Conservation (phyloP, 2,888 invertebrate species). For the Synanthedon formicaeformis region DNA sequence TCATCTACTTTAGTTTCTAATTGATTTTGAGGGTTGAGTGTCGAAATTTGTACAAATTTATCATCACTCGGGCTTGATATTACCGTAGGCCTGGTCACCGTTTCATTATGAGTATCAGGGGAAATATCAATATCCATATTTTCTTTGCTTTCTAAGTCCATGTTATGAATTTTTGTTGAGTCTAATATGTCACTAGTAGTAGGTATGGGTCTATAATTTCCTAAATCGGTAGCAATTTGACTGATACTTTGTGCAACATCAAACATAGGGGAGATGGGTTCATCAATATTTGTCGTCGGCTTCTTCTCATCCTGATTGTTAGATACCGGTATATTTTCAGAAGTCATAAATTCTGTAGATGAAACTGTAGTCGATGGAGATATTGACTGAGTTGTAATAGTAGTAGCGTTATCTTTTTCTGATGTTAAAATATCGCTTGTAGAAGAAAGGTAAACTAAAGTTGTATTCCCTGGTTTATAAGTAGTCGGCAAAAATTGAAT, state of each 20-base stretch:
- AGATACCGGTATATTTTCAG: slow-evolving; percentile 16
- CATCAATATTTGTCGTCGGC: slow-evolving; percentile 17
- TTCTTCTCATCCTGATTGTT: slow-evolving; percentile 8
- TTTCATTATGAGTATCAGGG: slow-evolving; percentile 17
- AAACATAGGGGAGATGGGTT: slow-evolving; percentile 37
- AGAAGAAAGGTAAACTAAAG: slow-evolving; percentile 11
- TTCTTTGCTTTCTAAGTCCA: slow-evolving; percentile 56
- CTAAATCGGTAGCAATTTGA: slow-evolving; percentile 62
- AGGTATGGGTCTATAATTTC: slow-evolving; percentile 43
- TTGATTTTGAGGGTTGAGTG: slow-evolving; percentile 35
- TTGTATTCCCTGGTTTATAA: slow-evolving; percentile 10
- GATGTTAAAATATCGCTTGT: slow-evolving; percentile 20
- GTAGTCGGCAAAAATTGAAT: slow-evolving; percentile 11
- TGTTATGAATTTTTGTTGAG: slow-evolving; percentile 26
- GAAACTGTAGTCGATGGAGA: slow-evolving; percentile 49
- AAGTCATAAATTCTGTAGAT: slow-evolving; percentile 35
- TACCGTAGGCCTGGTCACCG: slow-evolving; percentile 12
- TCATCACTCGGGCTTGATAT: slow-evolving; percentile 18
- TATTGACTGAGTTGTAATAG: slow-evolving; percentile 56
- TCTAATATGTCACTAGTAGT: slow-evolving; percentile 44
- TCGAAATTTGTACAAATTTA: slow-evolving; percentile 53
- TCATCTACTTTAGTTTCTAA: slow-evolving; percentile 1
- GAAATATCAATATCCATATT: slow-evolving; percentile 47
- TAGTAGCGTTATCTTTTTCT: slow-evolving; percentile 43
- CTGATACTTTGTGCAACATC: slow-evolving; percentile 63